Conservation (phyloP, 1,140 invertebrate species). For the Cotesia vestalis region DNA sequence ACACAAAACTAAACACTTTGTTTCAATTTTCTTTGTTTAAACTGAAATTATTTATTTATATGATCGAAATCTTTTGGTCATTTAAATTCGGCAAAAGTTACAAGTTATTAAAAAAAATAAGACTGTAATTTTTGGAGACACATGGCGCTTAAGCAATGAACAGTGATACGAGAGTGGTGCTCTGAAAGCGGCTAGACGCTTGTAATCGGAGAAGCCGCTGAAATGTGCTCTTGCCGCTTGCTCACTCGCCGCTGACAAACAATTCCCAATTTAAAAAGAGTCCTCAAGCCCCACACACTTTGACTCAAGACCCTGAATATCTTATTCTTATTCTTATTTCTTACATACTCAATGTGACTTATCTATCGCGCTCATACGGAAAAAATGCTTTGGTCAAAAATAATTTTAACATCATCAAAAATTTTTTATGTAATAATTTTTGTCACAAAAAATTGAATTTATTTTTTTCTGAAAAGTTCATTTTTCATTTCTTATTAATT, state of each 20-base stretch:
- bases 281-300: constrained; percentile 27
- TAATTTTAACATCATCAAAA: no score
- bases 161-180: constrained; percentile 14
- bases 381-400: not conserved
- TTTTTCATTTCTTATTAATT: no score
- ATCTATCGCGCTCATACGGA: not conserved
- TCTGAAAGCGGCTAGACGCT: constrained; percentile 61
- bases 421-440: no score
- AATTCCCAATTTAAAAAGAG: constrained; percentile 60
- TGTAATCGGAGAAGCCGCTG: constrained; percentile 64
- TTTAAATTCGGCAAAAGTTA: not conserved
- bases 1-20: no score
- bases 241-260: constrained; percentile 58
- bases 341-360: not conserved
- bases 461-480: no score
- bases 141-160: constrained; percentile 30
- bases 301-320: not conserved
- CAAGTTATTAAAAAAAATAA: not conserved
- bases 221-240: constrained; percentile 51
- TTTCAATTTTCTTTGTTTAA: no score
- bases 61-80: no score
- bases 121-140: not conserved
- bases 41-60: no score
- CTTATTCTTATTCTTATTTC: not conserved
- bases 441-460: no score